phyloP scores from a whole-genome alignment of 2,888 invertebrate genomes.

The Neoascia interrupta region DNA sequence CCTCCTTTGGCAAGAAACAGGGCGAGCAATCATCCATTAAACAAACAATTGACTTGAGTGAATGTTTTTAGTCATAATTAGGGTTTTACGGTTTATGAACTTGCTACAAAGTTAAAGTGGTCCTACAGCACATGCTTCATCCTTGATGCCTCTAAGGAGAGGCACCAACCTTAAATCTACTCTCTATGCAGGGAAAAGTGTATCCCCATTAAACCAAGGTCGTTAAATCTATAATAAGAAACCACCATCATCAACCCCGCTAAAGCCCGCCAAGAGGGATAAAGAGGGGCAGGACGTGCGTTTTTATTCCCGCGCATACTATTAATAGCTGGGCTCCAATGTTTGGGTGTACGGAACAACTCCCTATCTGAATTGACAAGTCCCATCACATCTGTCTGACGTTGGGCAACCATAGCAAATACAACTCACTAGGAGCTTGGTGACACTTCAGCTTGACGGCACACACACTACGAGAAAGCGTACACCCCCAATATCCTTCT shows the following conservation, averaged over 20 bases:
- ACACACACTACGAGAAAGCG: no score
- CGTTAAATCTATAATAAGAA: no score
- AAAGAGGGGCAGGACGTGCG: no score
- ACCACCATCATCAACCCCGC: no score
- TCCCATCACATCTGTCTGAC: constrained; percentile 29
- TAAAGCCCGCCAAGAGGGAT: no score
- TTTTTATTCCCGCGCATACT: constrained; percentile 2
- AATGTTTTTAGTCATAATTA: not conserved
- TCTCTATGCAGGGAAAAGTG: not conserved
- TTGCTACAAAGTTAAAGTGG: not conserved
- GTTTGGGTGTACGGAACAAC: constrained; percentile 5
- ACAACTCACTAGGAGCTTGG: no score
- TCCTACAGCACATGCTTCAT: not conserved
- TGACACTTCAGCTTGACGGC: no score
- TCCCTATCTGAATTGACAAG: constrained; percentile 8
- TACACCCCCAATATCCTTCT: not conserved
- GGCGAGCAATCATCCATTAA: not conserved
- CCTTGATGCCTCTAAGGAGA: no score
- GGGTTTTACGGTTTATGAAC: not conserved
- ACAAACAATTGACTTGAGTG: not conserved
- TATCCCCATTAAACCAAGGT: not conserved
- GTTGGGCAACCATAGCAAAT: not conserved
- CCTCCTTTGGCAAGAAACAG: no score
- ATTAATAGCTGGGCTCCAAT: not conserved
- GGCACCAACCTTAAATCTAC: no score